These are phyloP conservation scores for Aurelia aurita DNA, from an alignment of 30 jellyfish, hydroid and myxozoan genomes.

Conservation along the genomic window DNA sequence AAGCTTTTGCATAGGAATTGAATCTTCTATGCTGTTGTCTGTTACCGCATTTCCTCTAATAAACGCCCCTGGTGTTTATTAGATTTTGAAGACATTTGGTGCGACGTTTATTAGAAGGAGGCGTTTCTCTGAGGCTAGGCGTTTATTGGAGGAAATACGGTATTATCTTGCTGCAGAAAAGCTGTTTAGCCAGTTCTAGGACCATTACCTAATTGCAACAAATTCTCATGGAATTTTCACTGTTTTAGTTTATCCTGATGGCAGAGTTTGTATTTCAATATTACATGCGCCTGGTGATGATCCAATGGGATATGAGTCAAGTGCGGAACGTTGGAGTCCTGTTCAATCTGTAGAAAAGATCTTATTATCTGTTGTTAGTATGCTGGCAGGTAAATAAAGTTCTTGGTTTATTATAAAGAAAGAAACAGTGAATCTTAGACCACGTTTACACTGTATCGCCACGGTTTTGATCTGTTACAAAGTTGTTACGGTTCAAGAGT, in stretches of 20 bases:
- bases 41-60: no score
- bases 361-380: slow-evolving; percentile 93
- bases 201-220: no score
- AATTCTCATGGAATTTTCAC: no score
- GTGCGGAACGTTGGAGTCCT: slow-evolving; percentile 99
- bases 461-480: not conserved
- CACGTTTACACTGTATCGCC: not conserved
- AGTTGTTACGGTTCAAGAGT: no score
- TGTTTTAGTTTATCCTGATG: slow-evolving; percentile 86
- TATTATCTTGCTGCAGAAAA: not conserved
- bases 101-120: no score
- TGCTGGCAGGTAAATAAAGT: slow-evolving; percentile 83
- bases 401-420: not conserved
- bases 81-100: no score
- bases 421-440: not conserved
- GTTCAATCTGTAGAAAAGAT: slow-evolving; percentile 96
- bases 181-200: no score
- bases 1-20: not conserved
- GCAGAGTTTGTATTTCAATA: slow-evolving; percentile 94
- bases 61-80: no score
- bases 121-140: no score
- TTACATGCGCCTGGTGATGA: slow-evolving; percentile 99
- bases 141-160: no score
- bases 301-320: slow-evolving; percentile 98
- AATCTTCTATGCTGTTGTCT: not conserved